Base-by-base conservation (phyloP, 1,140 invertebrate species). In the Acromyrmex echinatior region DNA sequence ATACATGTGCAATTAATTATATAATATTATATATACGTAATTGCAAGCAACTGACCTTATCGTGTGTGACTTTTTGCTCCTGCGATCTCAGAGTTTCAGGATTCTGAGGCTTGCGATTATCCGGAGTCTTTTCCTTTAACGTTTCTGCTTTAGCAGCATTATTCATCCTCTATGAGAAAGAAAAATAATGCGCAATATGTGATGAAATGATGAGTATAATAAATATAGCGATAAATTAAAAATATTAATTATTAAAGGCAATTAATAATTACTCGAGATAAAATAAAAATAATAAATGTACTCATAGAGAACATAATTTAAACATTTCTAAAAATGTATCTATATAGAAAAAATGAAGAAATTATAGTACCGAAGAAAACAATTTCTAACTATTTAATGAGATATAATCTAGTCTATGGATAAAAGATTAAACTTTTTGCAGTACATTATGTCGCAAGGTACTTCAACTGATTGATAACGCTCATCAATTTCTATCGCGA, bases 41-140 rank as follows among this genome's bases (percentile, higher is more conserved):
- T 70, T 60, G 35, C 18, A 49, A 28, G n/a, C 39, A 80, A 90
- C 90, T 84, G 65, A 95, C 95, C 92, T 95, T 95, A 74, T 95
- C 95, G 73, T 95, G 95, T 21, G 94, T 93, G 21, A 94, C 93
- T 92, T 94, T 95, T 78, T 95, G 93, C 77, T 95, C 94, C 63
- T 94, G 93, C 3, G 92, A 92, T 81, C 92, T 92, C 14, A 93
- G 77, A 39, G 87, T 76, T 62, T 95, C 94, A 3, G 93, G 81
- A 90, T 93, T 94, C 74, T 88, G 91, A 1, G 86, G 14, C 76
- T 95, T 95, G 21, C 93, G 90, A 6, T 86, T 71, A 16, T 95
- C 95, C 14, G 74, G 70, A 1, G 65, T 25, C 79, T 91, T 93
- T 35, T 94, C 93, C 76, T 89, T 89, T 2, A 68, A 85, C 2